Evolutionary conservation across 2,888 invertebrate species (phyloP).

Genomic region (Resseliella maxima): DNA sequence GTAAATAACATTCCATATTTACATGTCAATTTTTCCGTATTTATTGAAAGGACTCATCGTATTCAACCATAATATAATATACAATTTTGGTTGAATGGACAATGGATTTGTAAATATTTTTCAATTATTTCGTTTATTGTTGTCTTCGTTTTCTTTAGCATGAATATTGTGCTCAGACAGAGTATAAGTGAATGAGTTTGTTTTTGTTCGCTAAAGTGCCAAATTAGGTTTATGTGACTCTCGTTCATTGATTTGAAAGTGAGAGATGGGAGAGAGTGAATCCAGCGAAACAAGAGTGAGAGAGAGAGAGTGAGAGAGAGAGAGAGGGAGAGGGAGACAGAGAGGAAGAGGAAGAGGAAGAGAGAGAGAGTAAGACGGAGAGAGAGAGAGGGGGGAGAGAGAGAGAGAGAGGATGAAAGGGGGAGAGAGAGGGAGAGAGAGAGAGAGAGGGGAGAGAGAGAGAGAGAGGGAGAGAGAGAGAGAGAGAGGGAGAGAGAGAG

Average conservation of each 20-base stretch:
- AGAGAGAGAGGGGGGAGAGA: too few species aligned
- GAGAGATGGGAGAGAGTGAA: too few species aligned
- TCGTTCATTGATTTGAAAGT: not conserved
- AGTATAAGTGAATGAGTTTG: not conserved
- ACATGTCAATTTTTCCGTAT: not conserved
- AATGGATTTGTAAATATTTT: slow-evolving; percentile 22
- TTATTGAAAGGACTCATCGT: slow-evolving; percentile 4
- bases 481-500: too few species aligned
- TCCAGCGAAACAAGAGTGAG: too few species aligned
- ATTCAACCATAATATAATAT: not conserved
- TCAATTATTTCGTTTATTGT: slow-evolving; percentile 43
- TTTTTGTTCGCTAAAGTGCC: slow-evolving; percentile 45
- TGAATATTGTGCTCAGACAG: not conserved
- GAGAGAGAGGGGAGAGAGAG: too few species aligned
- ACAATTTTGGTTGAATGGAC: not conserved
- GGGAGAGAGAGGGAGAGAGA: too few species aligned
- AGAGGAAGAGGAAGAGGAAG: too few species aligned
- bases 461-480: too few species aligned
- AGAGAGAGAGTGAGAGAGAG: too few species aligned
- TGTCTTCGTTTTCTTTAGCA: not conserved
- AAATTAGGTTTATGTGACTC: slow-evolving; percentile 45
- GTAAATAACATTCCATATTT: not conserved
- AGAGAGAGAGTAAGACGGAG: too few species aligned
- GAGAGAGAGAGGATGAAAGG: too few species aligned
- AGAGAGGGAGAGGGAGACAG: too few species aligned